Evolutionary conservation across 2,797 vertebrate species (phyloP), one percentile per base, ranked within the genome.

Genomic region (Sibirionetta formosa): DNA sequence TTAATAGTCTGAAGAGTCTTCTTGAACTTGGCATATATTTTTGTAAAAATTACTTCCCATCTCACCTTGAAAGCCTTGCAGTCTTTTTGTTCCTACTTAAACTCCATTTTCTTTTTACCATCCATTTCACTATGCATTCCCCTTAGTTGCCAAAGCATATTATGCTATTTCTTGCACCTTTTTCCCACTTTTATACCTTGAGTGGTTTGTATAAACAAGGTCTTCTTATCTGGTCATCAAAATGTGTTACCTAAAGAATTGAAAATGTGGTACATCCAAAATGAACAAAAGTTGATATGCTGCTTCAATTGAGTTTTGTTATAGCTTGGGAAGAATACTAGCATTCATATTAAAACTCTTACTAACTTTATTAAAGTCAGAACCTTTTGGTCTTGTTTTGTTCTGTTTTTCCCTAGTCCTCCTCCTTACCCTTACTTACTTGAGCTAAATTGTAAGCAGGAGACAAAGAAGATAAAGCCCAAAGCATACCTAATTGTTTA

Each of bases 121-220:
- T 26, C 3, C 48, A 14, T 80, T 70, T 68, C 42, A 38, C 86
- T 61, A 42, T 66, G 27, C 0, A 17, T 7, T 3, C 23, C 3
- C 7, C 7, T 1, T 14, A 6, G 8, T 14, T 5, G 19, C 4
- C 2, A 70, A 31, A 42, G 3, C 29, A 31, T 73, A 35, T 71
- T 48, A 19, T 22, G 24, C 38, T 86, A 1, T 9, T 90, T 87
- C 3, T 87, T 7, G 8, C 11, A 18, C 36, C 14, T 75, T 86
- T 64, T 82, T 11, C 42, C 33, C 14, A 13, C n/a, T 78, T 9
- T 44, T 58, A 4, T 1, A 63, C n/a, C 14, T 14, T 5, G 2
- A 57, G 4, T 71, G 17, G 16, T 86, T 48, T 85, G 51, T 79
- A 26, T 24, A 35, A 26, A 50, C 27, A 40, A 20, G 24, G 27